phyloP scores from a whole-genome alignment of 2,888 invertebrate genomes.

The Diadromus collaris region DNA sequence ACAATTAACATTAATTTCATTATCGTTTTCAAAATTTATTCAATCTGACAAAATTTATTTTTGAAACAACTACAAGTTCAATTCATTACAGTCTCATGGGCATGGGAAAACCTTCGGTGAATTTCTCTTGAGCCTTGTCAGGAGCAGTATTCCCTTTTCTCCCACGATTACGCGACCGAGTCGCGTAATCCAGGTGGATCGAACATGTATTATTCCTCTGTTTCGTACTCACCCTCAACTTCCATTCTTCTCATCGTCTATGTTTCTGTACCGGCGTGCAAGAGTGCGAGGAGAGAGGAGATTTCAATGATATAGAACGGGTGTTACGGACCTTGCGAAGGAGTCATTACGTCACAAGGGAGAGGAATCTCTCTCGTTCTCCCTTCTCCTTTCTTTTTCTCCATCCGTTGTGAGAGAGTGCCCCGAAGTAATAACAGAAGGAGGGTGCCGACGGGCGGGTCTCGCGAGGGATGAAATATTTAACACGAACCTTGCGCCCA shows the following conservation, averaged over 20 bases:
- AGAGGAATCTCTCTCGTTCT: slow-evolving; percentile 12
- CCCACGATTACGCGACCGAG: slow-evolving; percentile 27
- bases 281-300: slow-evolving; percentile 15
- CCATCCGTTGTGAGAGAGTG: slow-evolving; percentile 16
- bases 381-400: neutral
- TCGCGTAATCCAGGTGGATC: slow-evolving; percentile 35
- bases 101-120: neutral
- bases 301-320: slow-evolving; percentile 45
- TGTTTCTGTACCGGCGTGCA: neutral
- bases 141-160: slow-evolving; percentile 10
- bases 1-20: too few species aligned
- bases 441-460: slow-evolving; percentile 32
- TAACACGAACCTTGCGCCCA: slow-evolving; percentile 58
- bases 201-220: slow-evolving; percentile 23
- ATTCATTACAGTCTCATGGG: neutral
- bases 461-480: slow-evolving; percentile 55
- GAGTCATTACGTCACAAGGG: slow-evolving; percentile 50
- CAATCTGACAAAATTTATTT: too few species aligned
- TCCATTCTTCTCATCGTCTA: slow-evolving; percentile 1
- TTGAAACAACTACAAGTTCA: too few species aligned
- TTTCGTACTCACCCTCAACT: slow-evolving; percentile 11
- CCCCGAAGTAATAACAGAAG: slow-evolving; percentile 25
- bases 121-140: neutral
- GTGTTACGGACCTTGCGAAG: slow-evolving; percentile 36
- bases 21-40: too few species aligned